These are phyloP conservation scores for Dasyornis broadbenti DNA, from an alignment of 2,113 vertebrate genomes.

Conservation along the genomic window DNA sequence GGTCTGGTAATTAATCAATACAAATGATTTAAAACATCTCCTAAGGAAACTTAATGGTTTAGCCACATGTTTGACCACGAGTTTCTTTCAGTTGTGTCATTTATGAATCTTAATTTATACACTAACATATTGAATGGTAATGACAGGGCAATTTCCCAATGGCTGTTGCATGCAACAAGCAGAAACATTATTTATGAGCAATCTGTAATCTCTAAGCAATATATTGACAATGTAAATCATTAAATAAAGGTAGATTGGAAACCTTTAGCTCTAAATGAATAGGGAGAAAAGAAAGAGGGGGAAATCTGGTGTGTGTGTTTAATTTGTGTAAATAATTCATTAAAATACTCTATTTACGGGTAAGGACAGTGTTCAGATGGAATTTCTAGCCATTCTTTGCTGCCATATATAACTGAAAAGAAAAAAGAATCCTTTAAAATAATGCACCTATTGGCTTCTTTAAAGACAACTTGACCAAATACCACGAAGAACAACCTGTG, in stretches of 20 bases:
- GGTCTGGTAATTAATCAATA: not conserved
- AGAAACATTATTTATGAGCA: not conserved
- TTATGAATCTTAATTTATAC: not conserved
- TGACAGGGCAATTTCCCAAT: not conserved
- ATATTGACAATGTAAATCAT: not conserved
- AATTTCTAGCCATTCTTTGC: not conserved
- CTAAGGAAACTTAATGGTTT: not conserved
- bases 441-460: not conserved
- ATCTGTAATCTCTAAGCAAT: not conserved
- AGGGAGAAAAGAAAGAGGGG: rapidly evolving
- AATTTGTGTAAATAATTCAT: not conserved
- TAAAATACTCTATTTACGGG: not conserved
- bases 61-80: not conserved
- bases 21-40: not conserved
- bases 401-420: not conserved
- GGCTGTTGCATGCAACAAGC: not conserved
- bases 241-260: not conserved
- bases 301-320: not conserved
- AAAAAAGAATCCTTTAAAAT: not conserved
- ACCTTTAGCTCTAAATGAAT: not conserved
- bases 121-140: not conserved
- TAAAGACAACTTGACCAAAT: not conserved
- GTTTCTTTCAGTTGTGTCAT: not conserved
- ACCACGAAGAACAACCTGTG: not conserved
- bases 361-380: not conserved